Base-by-base conservation (phyloP, 2,888 invertebrate genomes). In the Chouioia cunea region DNA sequence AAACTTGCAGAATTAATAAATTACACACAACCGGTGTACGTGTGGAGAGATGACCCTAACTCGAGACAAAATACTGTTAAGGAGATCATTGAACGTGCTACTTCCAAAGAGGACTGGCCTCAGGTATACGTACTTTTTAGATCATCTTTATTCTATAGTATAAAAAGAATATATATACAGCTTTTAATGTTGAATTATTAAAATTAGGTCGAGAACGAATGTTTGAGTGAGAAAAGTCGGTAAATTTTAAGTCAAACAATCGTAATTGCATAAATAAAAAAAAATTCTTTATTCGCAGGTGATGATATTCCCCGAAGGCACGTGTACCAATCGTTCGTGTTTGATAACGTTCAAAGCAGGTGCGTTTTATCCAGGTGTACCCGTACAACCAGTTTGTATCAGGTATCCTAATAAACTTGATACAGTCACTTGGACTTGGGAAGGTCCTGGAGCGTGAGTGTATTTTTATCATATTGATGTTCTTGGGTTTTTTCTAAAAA, bases 231-330 rank as follows among this genome's bases (percentile, higher is more conserved):
- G 6, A 36, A 36, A 36, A 36, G 36, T 10, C 36, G 10, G 36
- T 36, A 10, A 36, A 27, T 4, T 27, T 27, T 27, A 6, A 27
- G 6, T 27, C n/a, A n/a, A n/a, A n/a, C n/a, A n/a, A n/a, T n/a
- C n/a, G n/a, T n/a, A n/a, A n/a, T n/a, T n/a, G n/a, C n/a, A n/a
- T n/a, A n/a, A n/a, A n/a, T n/a, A n/a, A n/a, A n/a, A n/a, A n/a
- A n/a, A n/a, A n/a, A n/a, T n/a, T n/a, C n/a, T n/a, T n/a, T n/a
- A n/a, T n/a, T n/a, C n/a, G n/a, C 87, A 93, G 91, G 92, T 97
- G 63, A 89, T 97, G 72, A 96, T 98, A 80, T 98, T 97, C 86
- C 96, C 97, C 0, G 97, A 98, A 86, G 98, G 97, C 58, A 98
- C 98, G 0, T 97, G 97, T 86, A 97, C 97, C 43, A 98, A 98